These are phyloP conservation scores for Crotalus helleri DNA, from an alignment of 2,113 vertebrate species.

Conservation along the genomic window DNA sequence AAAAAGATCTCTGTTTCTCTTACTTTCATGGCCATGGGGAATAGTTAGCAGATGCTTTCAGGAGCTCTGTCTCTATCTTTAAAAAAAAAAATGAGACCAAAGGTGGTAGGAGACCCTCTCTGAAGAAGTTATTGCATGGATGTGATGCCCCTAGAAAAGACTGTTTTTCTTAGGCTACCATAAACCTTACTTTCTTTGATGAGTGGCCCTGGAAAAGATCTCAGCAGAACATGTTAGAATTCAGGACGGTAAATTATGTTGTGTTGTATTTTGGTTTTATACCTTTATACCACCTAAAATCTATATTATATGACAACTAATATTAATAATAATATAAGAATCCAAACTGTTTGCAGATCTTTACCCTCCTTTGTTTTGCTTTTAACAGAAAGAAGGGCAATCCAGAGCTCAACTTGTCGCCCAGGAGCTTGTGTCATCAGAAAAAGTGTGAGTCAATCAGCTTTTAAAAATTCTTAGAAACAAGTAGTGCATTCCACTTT, in stretches of 20 bases:
- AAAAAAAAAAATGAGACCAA: not conserved
- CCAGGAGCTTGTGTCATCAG: conserved; percentile 83
- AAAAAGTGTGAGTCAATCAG: conserved; percentile 81
- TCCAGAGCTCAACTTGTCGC: conserved; percentile 82
- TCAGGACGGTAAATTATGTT: not conserved
- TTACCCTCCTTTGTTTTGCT: conserved; percentile 45
- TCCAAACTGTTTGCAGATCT: not conserved
- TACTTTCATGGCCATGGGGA: not conserved
- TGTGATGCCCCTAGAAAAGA: not conserved
- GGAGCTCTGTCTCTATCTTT: not conserved
- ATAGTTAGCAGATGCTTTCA: not conserved
- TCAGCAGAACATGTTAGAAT: not conserved
- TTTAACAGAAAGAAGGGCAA: conserved; percentile 81
- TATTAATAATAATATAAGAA: not conserved
- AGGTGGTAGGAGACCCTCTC: not conserved
- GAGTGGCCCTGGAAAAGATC: not conserved
- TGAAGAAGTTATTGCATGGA: not conserved
- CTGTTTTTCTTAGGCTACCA: not conserved
- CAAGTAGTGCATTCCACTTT: not conserved
- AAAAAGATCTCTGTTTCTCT: not conserved
- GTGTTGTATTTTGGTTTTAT: not conserved
- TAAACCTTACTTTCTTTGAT: not conserved
- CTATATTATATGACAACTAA: not conserved
- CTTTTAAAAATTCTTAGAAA: conserved; percentile 12
- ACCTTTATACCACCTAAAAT: not conserved